Evolutionary conservation across 2,888 invertebrate species (phyloP).

Genomic region (Chesias legatella): DNA sequence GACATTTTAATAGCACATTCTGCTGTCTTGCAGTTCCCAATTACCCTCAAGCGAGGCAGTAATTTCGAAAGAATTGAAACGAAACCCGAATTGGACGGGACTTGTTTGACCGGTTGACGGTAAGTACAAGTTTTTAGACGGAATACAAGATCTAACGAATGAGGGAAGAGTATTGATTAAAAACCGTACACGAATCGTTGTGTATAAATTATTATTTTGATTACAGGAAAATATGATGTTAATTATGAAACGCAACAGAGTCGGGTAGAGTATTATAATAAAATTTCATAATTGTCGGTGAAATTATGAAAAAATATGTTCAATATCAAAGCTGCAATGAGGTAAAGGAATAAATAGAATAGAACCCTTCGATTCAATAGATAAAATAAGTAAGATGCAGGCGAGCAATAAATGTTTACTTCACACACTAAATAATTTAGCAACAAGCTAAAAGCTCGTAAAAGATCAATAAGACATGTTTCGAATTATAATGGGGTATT

Average conservation of each 20-base stretch:
- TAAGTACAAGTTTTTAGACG: conserved; percentile 19
- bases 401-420: background rate
- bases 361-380: too few relatives aligned
- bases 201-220: conserved; percentile 9
- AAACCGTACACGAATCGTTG: conserved; percentile 7
- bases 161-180: conserved; percentile 16
- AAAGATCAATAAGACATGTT: conserved; percentile 42
- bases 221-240: conserved; percentile 13
- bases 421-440: conserved; percentile 29
- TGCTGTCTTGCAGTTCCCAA: conserved; percentile 32
- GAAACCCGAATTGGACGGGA: conserved; percentile 26
- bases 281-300: too few relatives aligned
- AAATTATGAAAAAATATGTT: too few relatives aligned
- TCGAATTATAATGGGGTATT: conserved; percentile 48
- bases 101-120: conserved; percentile 27
- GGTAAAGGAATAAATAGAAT: too few relatives aligned
- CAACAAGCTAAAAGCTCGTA: conserved; percentile 32
- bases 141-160: conserved; percentile 23
- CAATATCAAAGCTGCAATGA: too few relatives aligned
- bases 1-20: conserved; percentile 34
- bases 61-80: conserved; percentile 30
- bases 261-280: too few relatives aligned
- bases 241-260: background rate
- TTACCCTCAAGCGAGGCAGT: conserved; percentile 23
- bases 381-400: background rate